A percentile compares a stretch with the other conserved stretches of the same genome.
phyloP scores from a whole-genome alignment of 2,888 invertebrate species.

The Alcis repandata region DNA sequence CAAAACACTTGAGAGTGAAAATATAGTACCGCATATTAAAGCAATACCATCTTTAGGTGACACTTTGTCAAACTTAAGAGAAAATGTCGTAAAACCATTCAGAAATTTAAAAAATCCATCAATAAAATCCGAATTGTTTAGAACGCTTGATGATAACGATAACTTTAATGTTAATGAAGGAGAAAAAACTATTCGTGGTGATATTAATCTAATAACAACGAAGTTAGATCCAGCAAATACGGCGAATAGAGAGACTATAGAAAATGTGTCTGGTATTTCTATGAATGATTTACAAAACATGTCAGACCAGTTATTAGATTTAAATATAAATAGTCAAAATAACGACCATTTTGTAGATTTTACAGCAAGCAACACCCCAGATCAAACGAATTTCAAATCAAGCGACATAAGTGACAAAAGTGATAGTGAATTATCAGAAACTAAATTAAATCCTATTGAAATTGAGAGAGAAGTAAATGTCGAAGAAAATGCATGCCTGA shows the following conservation, averaged over 20 bases:
- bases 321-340: slow-evolving; percentile 19
- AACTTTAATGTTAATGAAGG: neutral
- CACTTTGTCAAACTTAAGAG: slow-evolving; percentile 51
- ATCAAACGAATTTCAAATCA: slow-evolving; percentile 10
- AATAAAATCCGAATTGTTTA: neutral
- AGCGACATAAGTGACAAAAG: neutral
- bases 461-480: neutral
- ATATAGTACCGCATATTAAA: slow-evolving; percentile 10
- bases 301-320: slow-evolving; percentile 65
- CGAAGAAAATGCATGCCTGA: slow-evolving; percentile 28
- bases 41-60: slow-evolving; percentile 36
- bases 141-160: neutral
- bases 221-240: slow-evolving; percentile 1
- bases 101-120: slow-evolving; percentile 47
- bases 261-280: slow-evolving; percentile 37
- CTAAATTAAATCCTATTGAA: neutral
- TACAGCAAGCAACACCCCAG: slow-evolving; percentile 8
- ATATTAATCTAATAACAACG: neutral
- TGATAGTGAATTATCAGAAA: slow-evolving; percentile 6
- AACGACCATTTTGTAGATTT: slow-evolving; percentile 23
- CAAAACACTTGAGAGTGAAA: neutral
- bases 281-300: slow-evolving; percentile 69
- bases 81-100: slow-evolving; percentile 55
- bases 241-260: slow-evolving; percentile 17
- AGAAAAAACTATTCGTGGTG: neutral